A percentile compares a stretch with the other conserved stretches of the same genome.
Evolutionary conservation across 2,113 vertebrate genomes (phyloP).

Genomic region (Pedetes capensis): DNA sequence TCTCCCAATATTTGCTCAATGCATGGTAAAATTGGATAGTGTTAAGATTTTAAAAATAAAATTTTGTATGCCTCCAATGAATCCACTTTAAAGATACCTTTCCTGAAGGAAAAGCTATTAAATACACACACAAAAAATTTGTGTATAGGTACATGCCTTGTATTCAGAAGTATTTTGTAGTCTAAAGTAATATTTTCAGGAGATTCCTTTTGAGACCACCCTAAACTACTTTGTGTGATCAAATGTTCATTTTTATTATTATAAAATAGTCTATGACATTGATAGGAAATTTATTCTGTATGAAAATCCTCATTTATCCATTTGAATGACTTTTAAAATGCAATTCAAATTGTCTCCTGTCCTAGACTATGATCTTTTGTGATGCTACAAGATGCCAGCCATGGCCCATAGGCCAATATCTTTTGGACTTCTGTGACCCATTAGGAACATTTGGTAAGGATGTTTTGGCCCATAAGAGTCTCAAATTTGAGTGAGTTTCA

Average conservation of each 20-base stretch:
- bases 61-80: neutral
- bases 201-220: neutral
- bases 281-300: neutral
- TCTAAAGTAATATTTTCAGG: neutral
- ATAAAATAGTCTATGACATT: neutral
- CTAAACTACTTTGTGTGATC: neutral
- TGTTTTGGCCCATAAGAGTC: neutral
- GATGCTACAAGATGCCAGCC: neutral
- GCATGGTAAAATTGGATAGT: neutral
- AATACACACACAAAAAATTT: neutral
- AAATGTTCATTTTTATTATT: slow-evolving; percentile 13
- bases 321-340: neutral
- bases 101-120: neutral
- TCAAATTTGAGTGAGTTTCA: neutral
- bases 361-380: neutral
- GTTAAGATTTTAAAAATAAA: neutral
- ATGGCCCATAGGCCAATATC: rapidly evolving
- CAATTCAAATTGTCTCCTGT: neutral
- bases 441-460: neutral
- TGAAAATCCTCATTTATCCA: neutral
- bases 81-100: neutral
- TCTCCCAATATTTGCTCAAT: slow-evolving; percentile 5
- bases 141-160: neutral
- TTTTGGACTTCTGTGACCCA: neutral
- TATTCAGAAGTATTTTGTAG: neutral